phyloP scores from a whole-genome alignment of 2,888 invertebrate genomes.

The Physocephala rufipes region DNA sequence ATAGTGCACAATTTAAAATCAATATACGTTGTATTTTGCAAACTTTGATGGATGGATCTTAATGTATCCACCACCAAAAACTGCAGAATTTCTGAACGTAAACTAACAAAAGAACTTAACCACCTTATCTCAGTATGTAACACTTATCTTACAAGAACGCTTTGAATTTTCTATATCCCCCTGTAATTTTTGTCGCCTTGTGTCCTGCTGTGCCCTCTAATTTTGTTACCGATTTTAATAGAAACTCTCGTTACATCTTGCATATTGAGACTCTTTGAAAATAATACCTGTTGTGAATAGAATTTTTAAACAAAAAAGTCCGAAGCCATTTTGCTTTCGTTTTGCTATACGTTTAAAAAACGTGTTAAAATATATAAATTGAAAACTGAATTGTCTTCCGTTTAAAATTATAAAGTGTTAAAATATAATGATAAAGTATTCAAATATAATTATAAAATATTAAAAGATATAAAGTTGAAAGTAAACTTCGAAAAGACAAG shows the following conservation, averaged over 20 bases:
- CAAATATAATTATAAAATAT: no score
- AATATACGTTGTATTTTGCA: neutral
- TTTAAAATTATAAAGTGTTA: no score
- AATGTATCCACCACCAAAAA: conserved; percentile 1
- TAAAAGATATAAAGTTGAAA: no score
- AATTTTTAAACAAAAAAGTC: conserved; percentile 3
- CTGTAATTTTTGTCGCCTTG: neutral
- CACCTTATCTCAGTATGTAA: conserved; percentile 10
- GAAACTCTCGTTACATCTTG: neutral
- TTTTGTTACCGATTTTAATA: conserved; percentile 10
- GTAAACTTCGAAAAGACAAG: no score
- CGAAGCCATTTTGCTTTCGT: conserved; percentile 22
- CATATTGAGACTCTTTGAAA: conserved; percentile 16
- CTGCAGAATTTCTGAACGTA: neutral
- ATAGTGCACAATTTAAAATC: neutral
- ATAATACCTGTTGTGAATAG: conserved; percentile 16
- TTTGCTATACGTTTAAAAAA: no score
- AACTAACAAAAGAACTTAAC: neutral
- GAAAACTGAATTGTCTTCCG: no score
- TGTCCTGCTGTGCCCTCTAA: conserved; percentile 23
- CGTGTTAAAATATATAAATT: no score
- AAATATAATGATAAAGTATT: no score
- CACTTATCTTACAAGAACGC: conserved; percentile 7
- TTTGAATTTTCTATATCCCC: conserved; percentile 7
- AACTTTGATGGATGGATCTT: neutral